Evolutionary conservation across 2,113 vertebrate species (phyloP).

Genomic region (Tragulus kanchil): DNA sequence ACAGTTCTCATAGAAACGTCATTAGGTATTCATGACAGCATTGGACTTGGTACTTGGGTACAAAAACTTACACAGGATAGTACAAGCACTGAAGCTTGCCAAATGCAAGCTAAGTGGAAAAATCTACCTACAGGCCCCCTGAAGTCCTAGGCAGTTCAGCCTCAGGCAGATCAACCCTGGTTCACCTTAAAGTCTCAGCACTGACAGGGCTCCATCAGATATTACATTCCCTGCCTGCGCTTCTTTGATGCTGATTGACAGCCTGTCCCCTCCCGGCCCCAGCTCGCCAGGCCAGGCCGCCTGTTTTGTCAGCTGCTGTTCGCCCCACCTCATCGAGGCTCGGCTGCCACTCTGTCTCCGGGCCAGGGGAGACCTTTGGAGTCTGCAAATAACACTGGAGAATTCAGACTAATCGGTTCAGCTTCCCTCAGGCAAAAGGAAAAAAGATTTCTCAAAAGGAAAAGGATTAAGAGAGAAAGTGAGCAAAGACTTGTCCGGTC

Average conservation of each 20-base stretch:
- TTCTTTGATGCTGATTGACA: conserved; percentile 84
- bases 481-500: conserved; percentile 59
- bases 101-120: background rate
- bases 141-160: background rate
- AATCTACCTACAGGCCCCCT: fast-evolving
- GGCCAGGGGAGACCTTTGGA: conserved; percentile 70
- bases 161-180: background rate
- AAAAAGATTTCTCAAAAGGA: conserved; percentile 66
- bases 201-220: conserved; percentile 75
- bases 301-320: conserved; percentile 90
- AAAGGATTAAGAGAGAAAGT: conserved; percentile 69
- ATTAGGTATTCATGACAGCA: background rate
- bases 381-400: conserved; percentile 73
- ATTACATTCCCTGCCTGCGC: conserved; percentile 75
- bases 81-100: background rate
- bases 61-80: background rate
- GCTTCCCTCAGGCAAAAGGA: conserved; percentile 55
- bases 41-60: background rate
- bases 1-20: background rate
- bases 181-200: background rate
- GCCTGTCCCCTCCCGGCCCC: background rate
- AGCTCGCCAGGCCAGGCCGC: conserved; percentile 54
- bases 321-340: background rate
- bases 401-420: conserved; percentile 68
- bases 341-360: conserved; percentile 18